Evolutionary conservation across 2,113 vertebrate species (phyloP).

Genomic region (Antennarius striatus): DNA sequence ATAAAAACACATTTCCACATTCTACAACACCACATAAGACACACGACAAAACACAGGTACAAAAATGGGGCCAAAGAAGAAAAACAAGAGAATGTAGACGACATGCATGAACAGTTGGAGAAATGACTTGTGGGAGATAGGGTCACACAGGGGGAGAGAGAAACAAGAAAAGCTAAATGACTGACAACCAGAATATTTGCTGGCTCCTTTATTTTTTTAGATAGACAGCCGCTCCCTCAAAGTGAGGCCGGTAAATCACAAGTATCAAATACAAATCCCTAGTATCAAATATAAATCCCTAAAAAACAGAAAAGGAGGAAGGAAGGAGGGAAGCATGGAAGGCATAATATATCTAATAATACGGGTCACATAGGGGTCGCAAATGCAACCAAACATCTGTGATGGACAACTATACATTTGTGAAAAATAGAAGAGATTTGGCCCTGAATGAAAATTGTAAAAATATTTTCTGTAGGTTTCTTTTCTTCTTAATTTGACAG

Average conservation of each 20-base stretch:
- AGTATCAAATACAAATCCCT: neutral
- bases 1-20: neutral
- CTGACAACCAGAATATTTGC: slow-evolving; percentile 38
- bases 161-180: slow-evolving; percentile 11
- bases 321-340: neutral
- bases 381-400: too few relatives aligned
- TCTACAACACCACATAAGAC: neutral
- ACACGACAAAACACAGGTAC: neutral
- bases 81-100: neutral
- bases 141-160: neutral
- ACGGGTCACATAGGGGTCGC: too few relatives aligned
- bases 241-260: neutral
- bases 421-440: too few relatives aligned
- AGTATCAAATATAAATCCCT: neutral
- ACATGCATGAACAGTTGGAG: slow-evolving; percentile 1
- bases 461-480: too few relatives aligned
- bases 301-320: too few relatives aligned
- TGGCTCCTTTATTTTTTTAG: neutral
- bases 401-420: too few relatives aligned
- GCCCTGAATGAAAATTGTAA: too few relatives aligned
- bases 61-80: neutral
- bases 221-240: slow-evolving; percentile 17
- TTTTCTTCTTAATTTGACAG: too few relatives aligned
- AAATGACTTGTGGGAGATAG: slow-evolving; percentile 1
- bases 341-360: too few relatives aligned